These are phyloP conservation scores for Okapia johnstoni DNA, from an alignment of 2,113 vertebrate species.

Conservation along the genomic window DNA sequence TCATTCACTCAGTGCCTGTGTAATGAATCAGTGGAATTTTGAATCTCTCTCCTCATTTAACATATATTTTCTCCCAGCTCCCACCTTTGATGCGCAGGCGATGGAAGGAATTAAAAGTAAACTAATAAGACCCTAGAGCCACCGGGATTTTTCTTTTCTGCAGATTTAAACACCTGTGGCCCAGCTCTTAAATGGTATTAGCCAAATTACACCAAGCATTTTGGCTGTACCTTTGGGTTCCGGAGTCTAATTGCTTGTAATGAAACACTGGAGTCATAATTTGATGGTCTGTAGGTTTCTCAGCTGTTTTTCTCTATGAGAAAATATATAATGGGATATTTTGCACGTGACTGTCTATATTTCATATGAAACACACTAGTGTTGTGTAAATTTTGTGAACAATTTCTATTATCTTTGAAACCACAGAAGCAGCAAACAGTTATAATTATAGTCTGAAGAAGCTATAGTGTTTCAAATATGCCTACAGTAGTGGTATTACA, in stretches of 20 bases:
- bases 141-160: constrained; percentile 16
- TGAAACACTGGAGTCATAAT: constrained; percentile 48
- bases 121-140: not conserved
- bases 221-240: not conserved
- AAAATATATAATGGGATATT: constrained; percentile 65
- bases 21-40: not conserved
- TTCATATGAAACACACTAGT: constrained; percentile 62
- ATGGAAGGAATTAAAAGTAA: not conserved
- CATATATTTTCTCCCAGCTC: not conserved
- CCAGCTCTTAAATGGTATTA: constrained; percentile 59
- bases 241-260: constrained; percentile 60
- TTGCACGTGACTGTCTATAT: constrained; percentile 66
- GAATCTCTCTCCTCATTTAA: not conserved
- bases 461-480: constrained; percentile 76
- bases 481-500: constrained; percentile 72
- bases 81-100: not conserved
- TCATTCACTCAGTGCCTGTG: not conserved
- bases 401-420: constrained; percentile 80
- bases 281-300: constrained; percentile 62
- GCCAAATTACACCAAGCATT: constrained; percentile 38
- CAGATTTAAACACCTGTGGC: constrained; percentile 21
- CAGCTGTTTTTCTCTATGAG: constrained; percentile 51
- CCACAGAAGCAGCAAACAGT: constrained; percentile 76
- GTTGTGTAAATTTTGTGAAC: constrained; percentile 72
- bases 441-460: constrained; percentile 80